Conservation (phyloP, 2,888 invertebrate species). For the Tortrix viridana region DNA sequence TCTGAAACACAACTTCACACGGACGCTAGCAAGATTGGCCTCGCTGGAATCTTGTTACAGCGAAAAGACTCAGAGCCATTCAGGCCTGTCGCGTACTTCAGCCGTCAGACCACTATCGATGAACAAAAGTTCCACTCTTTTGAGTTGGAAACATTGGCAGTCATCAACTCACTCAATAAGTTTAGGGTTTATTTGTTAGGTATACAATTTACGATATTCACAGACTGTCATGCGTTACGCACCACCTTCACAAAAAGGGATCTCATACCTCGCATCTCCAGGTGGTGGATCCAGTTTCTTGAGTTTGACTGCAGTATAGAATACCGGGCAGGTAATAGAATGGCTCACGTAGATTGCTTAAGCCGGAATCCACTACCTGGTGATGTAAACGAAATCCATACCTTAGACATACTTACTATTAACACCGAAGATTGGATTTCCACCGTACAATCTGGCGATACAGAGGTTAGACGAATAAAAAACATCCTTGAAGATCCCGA, state of each 20-base stretch:
- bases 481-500: no score
- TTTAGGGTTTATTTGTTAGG: slow-evolving; percentile 54
- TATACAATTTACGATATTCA: slow-evolving; percentile 45
- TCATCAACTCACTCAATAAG: slow-evolving; percentile 49
- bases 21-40: slow-evolving; percentile 44
- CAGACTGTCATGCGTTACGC: slow-evolving; percentile 54
- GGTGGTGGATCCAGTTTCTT: no score
- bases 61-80: slow-evolving; percentile 14
- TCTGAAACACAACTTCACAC: slow-evolving; percentile 46
- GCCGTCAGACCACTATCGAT: slow-evolving; percentile 50
- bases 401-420: slow-evolving; percentile 24
- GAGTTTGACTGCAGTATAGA: slow-evolving; percentile 50
- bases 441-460: no score
- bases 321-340: slow-evolving; percentile 44
- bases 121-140: slow-evolving; percentile 52
- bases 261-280: no score
- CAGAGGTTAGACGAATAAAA: no score
- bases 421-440: slow-evolving; percentile 39
- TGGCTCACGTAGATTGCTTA: slow-evolving; percentile 57
- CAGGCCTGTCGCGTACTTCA: slow-evolving; percentile 49
- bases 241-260: no score
- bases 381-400: no score
- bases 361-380: no score
- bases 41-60: slow-evolving; percentile 51
- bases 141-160: slow-evolving; percentile 58